Percentiles rank a stretch among this genome's conserved stretches.
These are phyloP conservation scores for Drosophila acutilabella DNA, from an alignment of 2,888 invertebrate species.

Conservation along the genomic window DNA sequence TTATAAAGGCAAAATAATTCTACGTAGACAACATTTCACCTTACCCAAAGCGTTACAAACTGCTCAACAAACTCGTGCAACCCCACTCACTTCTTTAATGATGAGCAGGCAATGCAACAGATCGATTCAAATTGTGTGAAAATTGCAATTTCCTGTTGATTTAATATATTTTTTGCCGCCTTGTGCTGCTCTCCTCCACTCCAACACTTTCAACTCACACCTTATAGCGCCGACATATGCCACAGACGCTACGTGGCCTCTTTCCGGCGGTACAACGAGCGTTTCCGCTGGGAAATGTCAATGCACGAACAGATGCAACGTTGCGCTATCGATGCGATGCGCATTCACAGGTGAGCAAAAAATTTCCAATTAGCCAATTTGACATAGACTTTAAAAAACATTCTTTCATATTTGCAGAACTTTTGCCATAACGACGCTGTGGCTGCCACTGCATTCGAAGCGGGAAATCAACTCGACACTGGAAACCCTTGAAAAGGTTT, in stretches of 20 bases:
- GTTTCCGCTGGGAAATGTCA: slow-evolving; percentile 84
- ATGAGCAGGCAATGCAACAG: slow-evolving; percentile 23
- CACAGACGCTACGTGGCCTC: slow-evolving; percentile 82
- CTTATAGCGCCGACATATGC: slow-evolving; percentile 78
- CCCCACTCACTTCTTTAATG: not conserved
- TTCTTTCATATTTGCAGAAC: slow-evolving; percentile 64
- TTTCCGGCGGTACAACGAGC: slow-evolving; percentile 83
- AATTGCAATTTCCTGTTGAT: slow-evolving; percentile 81
- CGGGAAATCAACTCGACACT: slow-evolving; percentile 84
- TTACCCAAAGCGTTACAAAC: not conserved
- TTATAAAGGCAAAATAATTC: too few species aligned
- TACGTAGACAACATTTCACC: too few species aligned
- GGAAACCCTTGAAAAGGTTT: slow-evolving; percentile 83
- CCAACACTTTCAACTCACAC: too few species aligned
- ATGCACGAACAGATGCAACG: slow-evolving; percentile 84
- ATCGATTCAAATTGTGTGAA: slow-evolving; percentile 78
- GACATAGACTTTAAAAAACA: slow-evolving; percentile 5
- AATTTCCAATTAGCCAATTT: slow-evolving; percentile 30
- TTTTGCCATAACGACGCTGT: slow-evolving; percentile 85
- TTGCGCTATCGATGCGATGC: slow-evolving; percentile 85
- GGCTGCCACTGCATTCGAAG: slow-evolving; percentile 84
- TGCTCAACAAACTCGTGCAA: not conserved
- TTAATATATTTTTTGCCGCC: slow-evolving; percentile 69
- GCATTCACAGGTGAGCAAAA: slow-evolving; percentile 83
- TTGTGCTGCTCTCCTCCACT: too few species aligned